phyloP scores from a whole-genome alignment of 2,797 vertebrate genomes.

The Acanthurus tractus region DNA sequence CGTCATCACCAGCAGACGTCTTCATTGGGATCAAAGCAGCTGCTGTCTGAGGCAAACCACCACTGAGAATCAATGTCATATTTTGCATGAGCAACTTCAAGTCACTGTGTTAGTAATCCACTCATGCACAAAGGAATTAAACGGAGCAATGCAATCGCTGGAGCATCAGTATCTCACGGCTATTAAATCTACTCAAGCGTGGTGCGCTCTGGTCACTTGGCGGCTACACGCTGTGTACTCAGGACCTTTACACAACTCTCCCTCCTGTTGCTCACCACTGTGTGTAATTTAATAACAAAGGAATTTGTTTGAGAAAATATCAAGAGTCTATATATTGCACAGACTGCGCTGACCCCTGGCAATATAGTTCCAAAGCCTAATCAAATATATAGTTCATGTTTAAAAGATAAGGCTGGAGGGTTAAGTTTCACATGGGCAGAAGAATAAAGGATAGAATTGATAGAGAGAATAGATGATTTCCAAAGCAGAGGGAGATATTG shows the following conservation, averaged over 20 bases:
- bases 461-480: constrained; percentile 42
- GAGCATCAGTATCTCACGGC: constrained; percentile 32
- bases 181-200: constrained; percentile 56
- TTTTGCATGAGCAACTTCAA: constrained; percentile 59
- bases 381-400: constrained; percentile 74
- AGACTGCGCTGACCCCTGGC: constrained; percentile 34
- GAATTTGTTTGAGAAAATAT: constrained; percentile 42
- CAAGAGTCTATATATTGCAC: constrained; percentile 49
- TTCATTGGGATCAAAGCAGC: constrained; percentile 57
- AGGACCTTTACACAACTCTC: constrained; percentile 24
- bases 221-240: constrained; percentile 8
- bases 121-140: constrained; percentile 57
- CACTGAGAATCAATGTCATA: constrained; percentile 47
- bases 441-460: constrained; percentile 29
- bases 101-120: constrained; percentile 41
- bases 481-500: constrained; percentile 35
- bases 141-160: constrained; percentile 46
- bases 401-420: constrained; percentile 73
- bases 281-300: constrained; percentile 47
- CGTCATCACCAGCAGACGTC: constrained; percentile 52
- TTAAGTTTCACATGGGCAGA: constrained; percentile 56
- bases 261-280: constrained; percentile 1
- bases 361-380: constrained; percentile 35
- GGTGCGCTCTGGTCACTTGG: background rate
- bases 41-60: constrained; percentile 32